Evolutionary conservation across 2,797 vertebrate species (phyloP), one percentile per base, ranked within the genome.

Genomic region (Gymnodraco acuticeps): DNA sequence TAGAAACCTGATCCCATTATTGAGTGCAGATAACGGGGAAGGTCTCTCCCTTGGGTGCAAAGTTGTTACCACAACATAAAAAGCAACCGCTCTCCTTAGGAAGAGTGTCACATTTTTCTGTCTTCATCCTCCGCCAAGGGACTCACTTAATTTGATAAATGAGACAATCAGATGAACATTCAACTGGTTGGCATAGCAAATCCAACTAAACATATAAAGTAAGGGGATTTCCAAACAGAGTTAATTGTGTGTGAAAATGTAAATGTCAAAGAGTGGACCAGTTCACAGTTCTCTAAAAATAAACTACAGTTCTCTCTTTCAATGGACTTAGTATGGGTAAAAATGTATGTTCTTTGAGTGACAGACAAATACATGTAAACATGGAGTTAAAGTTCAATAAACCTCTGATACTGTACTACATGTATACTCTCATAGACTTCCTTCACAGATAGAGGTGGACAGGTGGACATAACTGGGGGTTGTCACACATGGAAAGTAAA

Each of bases 1-100:
- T 94, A 94, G 94, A 83, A 89, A 85, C 65, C 77, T 82, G 85
- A 87, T 90, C 89, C 89, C 88, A 92, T 94, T 94, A 94, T 91
- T 91, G 87, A 92, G 88, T 81, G 84, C 86, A 91, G 89, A 92
- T 88, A 93, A 93, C 86, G 87, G 84, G 88, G 81, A 94, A 91
- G 86, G 86, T 90, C 80, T 89, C 73, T 90, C 90, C 84, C 89
- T 41, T 55, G 89, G 87, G 91, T 85, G 64, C 85, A 75, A 86
- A 89, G 87, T 90, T 92, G 88, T 85, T 83, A 47, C 75, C 33
- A 63, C 59, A 84, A 84, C 89, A 85, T 82, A 91, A 94, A 94
- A 92, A 94, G 89, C 81, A 91, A 67, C 78, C n/a, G 52, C 77
- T 91, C 86, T 84, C 82, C 73, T 87, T 86, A 79, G 78, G 67